Evolutionary conservation across 2,888 invertebrate genomes (phyloP).

Genomic region (Branchipolynoe longqiensis): DNA sequence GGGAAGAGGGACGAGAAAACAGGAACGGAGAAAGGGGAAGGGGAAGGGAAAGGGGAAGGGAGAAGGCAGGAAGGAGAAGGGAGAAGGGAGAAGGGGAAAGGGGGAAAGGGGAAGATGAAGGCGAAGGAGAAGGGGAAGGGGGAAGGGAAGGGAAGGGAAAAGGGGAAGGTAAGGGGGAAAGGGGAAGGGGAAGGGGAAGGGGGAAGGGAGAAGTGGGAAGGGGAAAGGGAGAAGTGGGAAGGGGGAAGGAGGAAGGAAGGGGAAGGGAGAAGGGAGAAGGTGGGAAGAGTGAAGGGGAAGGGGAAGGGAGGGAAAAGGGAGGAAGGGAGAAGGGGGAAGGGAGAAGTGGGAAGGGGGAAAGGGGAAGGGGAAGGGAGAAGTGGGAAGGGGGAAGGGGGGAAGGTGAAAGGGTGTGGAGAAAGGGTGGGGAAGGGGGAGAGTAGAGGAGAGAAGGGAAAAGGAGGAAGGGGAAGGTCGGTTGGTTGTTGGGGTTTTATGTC

Average conservation of each 20-base stretch:
- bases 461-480: too few species aligned
- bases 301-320: background rate
- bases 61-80: background rate
- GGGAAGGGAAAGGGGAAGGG: background rate
- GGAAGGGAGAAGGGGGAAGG: background rate
- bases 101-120: background rate
- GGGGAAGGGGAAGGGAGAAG: background rate
- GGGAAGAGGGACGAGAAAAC: too few species aligned
- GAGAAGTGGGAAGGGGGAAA: background rate
- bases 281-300: background rate
- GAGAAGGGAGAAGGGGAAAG: background rate
- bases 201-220: background rate
- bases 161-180: background rate
- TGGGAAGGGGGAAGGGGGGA: background rate
- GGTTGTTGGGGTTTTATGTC: too few species aligned
- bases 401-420: background rate
- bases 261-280: too few species aligned
- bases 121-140: too few species aligned
- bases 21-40: background rate
- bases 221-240: background rate
- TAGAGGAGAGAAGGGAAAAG: background rate
- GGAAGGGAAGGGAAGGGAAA: background rate
- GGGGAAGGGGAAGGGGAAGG: background rate
- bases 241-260: background rate
- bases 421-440: background rate